Evolutionary conservation across 2,888 invertebrate genomes (phyloP), one percentile per base, ranked within the genome.

Genomic region (Philopedon plagiatum): DNA sequence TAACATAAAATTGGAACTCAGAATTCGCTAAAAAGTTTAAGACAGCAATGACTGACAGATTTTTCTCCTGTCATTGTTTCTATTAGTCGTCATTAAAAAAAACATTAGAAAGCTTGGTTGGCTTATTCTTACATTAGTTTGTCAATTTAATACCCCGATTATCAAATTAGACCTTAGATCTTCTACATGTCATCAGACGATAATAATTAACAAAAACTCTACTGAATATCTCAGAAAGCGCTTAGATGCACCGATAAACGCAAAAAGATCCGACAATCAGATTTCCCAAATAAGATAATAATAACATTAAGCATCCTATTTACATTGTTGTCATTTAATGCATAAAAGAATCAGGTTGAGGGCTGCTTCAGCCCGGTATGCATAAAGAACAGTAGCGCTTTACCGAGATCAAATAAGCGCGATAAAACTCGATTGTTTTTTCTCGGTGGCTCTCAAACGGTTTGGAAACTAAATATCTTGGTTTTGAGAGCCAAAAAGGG

Each of bases 381-480:
- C 74, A 76, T 77, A 78, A 78, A 77, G 78, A 80, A 79, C 77
- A 78, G 78, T 76, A 76, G 78, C 78, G 78, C 79, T 81, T 82
- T 80, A 76, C 78, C 67, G 73, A 82, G 83, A 84, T 84, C 83
- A 81, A 82, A 82, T 81, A 79, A 80, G 78, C 77, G 76, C 81
- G 84, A 84, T 83, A 84, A 82, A 79, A 77, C 75, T 78, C 77
- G 81, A 84, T 83, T 82, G 81, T 81, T 80, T 82, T 76, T 71
- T 29, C 23, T 37, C 82, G 80, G 83, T 7, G 77, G 71, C 75
- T 67, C 75, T 71, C 74, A 80, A 80, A 78, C 75, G 39, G 61
- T 74, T 54, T 29, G n/a, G n/a, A n/a, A n/a, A n/a, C n/a, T n/a
- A 19, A 44, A 37, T 26, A 26, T 26, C n/a, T n/a, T n/a, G n/a